Evolutionary conservation across 2,797 vertebrate genomes (phyloP), one percentile per base, ranked within the genome.

Genomic region (Paguma larvata): DNA sequence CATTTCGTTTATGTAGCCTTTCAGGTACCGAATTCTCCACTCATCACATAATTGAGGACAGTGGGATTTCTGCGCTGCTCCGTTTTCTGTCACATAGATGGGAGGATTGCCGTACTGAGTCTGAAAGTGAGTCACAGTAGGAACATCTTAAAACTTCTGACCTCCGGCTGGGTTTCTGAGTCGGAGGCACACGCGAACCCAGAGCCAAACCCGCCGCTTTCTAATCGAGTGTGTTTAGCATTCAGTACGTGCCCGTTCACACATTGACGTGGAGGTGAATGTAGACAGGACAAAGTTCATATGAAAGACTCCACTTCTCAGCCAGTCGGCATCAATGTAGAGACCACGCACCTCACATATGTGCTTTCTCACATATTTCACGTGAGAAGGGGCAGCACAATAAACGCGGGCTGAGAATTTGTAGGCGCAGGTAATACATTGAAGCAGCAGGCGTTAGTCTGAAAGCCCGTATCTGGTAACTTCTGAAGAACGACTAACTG

Each of bases 61-160:
- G 73, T 98, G 97, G 96, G 98, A 98, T 97, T 99, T 99, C 98
- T 99, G 99, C 85, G 99, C 99, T 23, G 99, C 99, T 62, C 99
- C 99, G 0, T 99, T 99, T 98, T 99, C 99, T 27, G 99, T 99
- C 98, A 99, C 99, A 32, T 99, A 99, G 97, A 99, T 99, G 96
- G 99, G 97, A 25, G 99, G 99, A 97, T 99, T 99, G 62, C 99
- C 99, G 56, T 99, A 99, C 90, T 99, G 99, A 95, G 99, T 99
- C 99, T 99, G 97, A 87, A 98, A 93, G 90, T 73, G 97, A 96
- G 59, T 84, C 46, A 94, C 13, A 84, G 44, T 25, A 51, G 9
- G 48, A 44, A 53, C 48, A 63, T 34, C 19, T 89, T 41, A n/a
- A 79, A 78, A 92, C 44, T 53, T 78, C 53, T 78, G 46, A 53